Evolutionary conservation across 1,140 invertebrate genomes (phyloP), one percentile per base, ranked within the genome.

Genomic region (Thaumetopoea pityocampa): DNA sequence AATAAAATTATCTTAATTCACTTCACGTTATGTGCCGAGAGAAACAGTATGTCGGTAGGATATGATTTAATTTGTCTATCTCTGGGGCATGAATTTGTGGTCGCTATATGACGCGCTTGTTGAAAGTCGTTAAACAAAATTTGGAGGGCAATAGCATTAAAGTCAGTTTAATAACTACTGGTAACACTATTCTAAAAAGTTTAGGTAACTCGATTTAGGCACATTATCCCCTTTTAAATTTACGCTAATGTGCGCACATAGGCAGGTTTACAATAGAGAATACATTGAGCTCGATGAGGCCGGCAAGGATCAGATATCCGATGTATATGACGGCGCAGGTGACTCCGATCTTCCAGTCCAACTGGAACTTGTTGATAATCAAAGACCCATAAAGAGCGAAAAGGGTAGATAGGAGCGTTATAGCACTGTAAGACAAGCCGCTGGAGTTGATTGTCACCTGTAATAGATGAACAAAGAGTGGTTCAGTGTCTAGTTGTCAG

Each of bases 181-280:
- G n/a, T n/a, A n/a, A n/a, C n/a, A n/a, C n/a, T n/a, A n/a, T n/a
- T n/a, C n/a, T n/a, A n/a, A n/a, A n/a, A n/a, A n/a, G n/a, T n/a
- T n/a, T n/a, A n/a, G n/a, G n/a, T n/a, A n/a, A n/a, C n/a, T n/a
- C n/a, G n/a, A n/a, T n/a, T n/a, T n/a, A n/a, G n/a, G n/a, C n/a
- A n/a, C n/a, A n/a, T n/a, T n/a, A n/a, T n/a, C n/a, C n/a, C n/a
- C n/a, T n/a, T n/a, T 14, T 5, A 6, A 3, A 2, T 8, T 18
- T 3, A 8, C 12, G 6, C 15, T 42, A 49, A 23, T 85, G 81
- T 8, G 60, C 48, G 41, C 94, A 96, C 18, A 93, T 92, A 36
- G 93, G 93, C 41, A 94, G 79, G 85, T 96, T 95, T 38, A 95
- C 93, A 44, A 86, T 88, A 80, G 96, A 95, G 87, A 96, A 94